phyloP scores from a whole-genome alignment of 2,888 invertebrate genomes.

The Cryptophagus acutangulus region DNA sequence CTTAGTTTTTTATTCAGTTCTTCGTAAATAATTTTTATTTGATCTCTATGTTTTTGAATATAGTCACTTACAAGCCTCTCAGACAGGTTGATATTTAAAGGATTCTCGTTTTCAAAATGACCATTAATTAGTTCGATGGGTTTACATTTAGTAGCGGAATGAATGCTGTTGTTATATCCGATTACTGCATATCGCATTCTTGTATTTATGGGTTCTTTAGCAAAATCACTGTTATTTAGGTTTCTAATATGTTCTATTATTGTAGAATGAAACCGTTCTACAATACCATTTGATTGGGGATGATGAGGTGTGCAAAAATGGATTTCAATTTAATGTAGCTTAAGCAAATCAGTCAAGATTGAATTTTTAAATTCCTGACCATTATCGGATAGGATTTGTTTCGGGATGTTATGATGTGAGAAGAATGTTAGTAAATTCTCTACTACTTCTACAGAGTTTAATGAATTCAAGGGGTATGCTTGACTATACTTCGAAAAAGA shows the following conservation, averaged over 20 bases:
- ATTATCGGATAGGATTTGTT: constrained; percentile 23
- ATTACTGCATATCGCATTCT: constrained; percentile 15
- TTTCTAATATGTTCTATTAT: constrained; percentile 19
- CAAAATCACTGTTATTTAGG: constrained; percentile 12
- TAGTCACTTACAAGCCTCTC: constrained; percentile 13
- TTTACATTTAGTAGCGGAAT: constrained; percentile 17
- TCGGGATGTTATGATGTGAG: constrained; percentile 19
- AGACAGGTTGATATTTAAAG: constrained; percentile 16
- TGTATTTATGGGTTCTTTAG: constrained; percentile 4
- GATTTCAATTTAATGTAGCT: constrained; percentile 20
- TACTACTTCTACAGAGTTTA: constrained; percentile 16
- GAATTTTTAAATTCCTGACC: constrained; percentile 23
- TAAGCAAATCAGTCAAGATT: constrained; percentile 18
- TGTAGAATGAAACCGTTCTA: constrained; percentile 19
- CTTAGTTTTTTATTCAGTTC: neutral
- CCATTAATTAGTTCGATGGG: constrained; percentile 19
- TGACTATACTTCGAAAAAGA: constrained; percentile 24
- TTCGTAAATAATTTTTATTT: constrained; percentile 16
- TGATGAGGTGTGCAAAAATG: constrained; percentile 21
- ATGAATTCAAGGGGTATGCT: constrained; percentile 16
- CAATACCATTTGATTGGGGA: constrained; percentile 20
- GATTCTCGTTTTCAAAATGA: constrained; percentile 14
- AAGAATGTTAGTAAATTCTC: constrained; percentile 22
- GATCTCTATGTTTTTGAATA: constrained; percentile 13
- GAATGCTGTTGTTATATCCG: constrained; percentile 19